Evolutionary conservation across 2,113 vertebrate species (phyloP).

Genomic region (Todiramphus saurophagus): DNA sequence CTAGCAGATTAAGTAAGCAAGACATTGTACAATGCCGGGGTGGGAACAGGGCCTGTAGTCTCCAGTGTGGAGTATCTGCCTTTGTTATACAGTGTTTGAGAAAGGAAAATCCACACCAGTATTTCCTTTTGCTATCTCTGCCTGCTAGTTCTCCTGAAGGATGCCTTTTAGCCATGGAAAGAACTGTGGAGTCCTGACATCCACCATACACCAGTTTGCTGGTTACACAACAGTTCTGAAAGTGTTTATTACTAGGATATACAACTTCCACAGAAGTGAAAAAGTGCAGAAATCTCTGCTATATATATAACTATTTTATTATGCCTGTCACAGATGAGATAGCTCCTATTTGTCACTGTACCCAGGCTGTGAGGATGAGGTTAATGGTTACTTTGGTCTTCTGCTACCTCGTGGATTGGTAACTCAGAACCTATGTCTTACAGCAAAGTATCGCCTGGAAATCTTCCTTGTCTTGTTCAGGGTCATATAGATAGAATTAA

Average conservation of each 20-base stretch:
- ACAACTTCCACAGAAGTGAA: not conserved
- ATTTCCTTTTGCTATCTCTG: not conserved
- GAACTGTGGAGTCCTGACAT: not conserved
- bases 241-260: not conserved
- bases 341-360: not conserved
- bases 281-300: not conserved
- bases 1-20: not conserved
- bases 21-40: not conserved
- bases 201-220: not conserved
- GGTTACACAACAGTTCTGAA: not conserved
- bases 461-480: not conserved
- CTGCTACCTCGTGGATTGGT: not conserved
- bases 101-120: fast-evolving
- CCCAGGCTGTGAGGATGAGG: not conserved
- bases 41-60: not conserved
- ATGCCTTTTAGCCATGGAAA: not conserved
- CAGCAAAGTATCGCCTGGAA: not conserved
- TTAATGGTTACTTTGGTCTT: not conserved
- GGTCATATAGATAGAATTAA: not conserved
- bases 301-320: not conserved
- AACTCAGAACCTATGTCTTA: not conserved
- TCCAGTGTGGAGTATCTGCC: not conserved
- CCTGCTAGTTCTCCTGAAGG: fast-evolving
- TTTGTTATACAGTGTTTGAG: not conserved
- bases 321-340: not conserved